These are phyloP conservation scores for Tineola bisselliella DNA, from an alignment of 2,888 invertebrate species.

Conservation along the genomic window DNA sequence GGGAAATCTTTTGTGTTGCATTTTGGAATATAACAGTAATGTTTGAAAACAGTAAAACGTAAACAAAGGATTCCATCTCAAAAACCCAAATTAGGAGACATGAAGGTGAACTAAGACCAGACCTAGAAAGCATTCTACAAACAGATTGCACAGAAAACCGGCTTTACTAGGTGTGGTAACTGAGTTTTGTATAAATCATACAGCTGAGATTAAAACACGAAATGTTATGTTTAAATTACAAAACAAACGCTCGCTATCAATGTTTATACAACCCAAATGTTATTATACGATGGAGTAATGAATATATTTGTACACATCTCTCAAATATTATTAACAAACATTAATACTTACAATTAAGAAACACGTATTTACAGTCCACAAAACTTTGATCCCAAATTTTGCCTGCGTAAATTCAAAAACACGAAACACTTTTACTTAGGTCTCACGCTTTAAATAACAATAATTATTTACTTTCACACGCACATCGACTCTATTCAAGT, in stretches of 20 bases:
- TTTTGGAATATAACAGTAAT: no score
- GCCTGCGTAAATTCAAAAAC: neutral
- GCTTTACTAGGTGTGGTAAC: neutral
- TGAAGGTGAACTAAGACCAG: neutral
- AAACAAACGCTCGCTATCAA: neutral
- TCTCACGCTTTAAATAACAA: neutral
- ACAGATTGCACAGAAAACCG: neutral
- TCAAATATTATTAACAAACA: neutral
- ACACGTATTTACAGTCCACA: neutral
- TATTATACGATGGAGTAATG: neutral
- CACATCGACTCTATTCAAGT: neutral
- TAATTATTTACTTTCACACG: neutral
- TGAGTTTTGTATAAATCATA: neutral
- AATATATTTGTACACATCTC: neutral
- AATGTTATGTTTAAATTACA: constrained; percentile 2
- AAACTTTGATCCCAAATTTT: neutral
- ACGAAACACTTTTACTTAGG: neutral
- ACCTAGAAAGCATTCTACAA: neutral
- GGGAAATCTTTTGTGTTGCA: no score
- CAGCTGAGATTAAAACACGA: neutral
- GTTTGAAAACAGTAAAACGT: no score
- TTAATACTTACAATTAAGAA: neutral
- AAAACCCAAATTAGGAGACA: no score
- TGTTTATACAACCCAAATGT: neutral
- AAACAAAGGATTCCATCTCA: no score